A percentile compares a stretch with the other conserved stretches of the same genome.
phyloP scores from a whole-genome alignment of 2,113 vertebrate species.

The Upupa epops region DNA sequence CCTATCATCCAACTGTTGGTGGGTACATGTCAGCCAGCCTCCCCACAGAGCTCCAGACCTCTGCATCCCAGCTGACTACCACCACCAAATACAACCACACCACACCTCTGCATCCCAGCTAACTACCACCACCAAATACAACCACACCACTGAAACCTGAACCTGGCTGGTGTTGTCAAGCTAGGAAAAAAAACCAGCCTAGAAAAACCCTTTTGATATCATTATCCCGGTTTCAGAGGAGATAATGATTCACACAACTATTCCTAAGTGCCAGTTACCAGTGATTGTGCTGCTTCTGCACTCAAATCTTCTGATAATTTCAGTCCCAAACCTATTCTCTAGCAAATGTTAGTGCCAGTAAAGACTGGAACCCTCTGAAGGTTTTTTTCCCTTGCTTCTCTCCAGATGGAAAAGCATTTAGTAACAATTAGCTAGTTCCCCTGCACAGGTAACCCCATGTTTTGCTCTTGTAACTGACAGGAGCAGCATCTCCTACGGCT shows the following conservation, averaged over 20 bases:
- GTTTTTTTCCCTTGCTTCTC: neutral
- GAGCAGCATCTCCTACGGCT: neutral
- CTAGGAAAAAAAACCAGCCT: neutral
- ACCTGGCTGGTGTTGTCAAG: neutral
- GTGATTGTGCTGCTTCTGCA: neutral
- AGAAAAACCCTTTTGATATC: neutral
- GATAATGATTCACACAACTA: neutral
- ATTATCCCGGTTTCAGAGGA: neutral
- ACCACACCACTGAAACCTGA: neutral
- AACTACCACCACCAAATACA: too few relatives aligned
- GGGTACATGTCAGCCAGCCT: neutral
- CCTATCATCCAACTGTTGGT: neutral
- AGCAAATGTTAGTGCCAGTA: neutral
- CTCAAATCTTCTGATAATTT: neutral
- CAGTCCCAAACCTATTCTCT: neutral
- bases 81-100: too few relatives aligned
- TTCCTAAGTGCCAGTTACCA: neutral
- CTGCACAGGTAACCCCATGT: neutral
- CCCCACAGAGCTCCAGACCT: too few relatives aligned
- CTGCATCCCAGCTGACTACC: too few relatives aligned
- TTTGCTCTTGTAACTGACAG: neutral
- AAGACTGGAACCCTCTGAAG: neutral
- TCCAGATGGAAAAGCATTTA: neutral
- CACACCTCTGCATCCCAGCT: too few relatives aligned
- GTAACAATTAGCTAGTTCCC: neutral